Percentiles rank a stretch among this genome's conserved stretches.
Conservation (phyloP, 2,797 vertebrate genomes). For the Diplodus puntazzo region DNA sequence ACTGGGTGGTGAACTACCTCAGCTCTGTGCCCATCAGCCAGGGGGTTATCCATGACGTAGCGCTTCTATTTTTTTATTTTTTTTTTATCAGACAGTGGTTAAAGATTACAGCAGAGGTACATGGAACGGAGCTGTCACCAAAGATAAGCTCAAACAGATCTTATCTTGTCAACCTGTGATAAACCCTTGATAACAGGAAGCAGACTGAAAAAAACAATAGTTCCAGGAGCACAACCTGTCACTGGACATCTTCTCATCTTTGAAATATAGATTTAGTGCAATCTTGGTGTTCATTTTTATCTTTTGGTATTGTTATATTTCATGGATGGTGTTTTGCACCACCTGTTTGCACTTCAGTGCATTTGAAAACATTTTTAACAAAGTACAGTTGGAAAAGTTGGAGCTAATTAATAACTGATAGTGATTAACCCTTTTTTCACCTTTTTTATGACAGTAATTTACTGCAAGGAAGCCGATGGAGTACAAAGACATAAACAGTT, state of each 20-base stretch:
- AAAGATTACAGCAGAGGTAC: constrained; percentile 56
- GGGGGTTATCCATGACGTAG: background rate
- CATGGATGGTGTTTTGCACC: background rate
- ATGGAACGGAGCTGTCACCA: constrained; percentile 49
- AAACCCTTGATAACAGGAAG: constrained; percentile 16
- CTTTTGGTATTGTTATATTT: too few relatives aligned
- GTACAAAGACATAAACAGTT: background rate
- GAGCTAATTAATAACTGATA: background rate
- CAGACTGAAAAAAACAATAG: background rate
- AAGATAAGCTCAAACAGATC: constrained; percentile 63
- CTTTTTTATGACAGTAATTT: background rate
- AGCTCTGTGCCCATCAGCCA: background rate
- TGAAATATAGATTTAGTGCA: too few relatives aligned
- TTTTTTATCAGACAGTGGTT: constrained; percentile 31
- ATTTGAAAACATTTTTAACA: too few relatives aligned
- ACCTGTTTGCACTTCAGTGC: too few relatives aligned
- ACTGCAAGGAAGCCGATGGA: background rate
- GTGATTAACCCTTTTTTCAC: background rate
- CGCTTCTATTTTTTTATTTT: background rate
- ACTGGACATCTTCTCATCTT: background rate
- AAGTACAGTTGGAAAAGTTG: constrained; percentile 5
- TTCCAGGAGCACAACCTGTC: background rate
- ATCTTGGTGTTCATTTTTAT: too few relatives aligned
- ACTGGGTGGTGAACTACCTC: constrained; percentile 55
- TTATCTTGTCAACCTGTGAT: constrained; percentile 43